Conservation (phyloP, 2,888 invertebrate species). For the Clivina fossor region DNA sequence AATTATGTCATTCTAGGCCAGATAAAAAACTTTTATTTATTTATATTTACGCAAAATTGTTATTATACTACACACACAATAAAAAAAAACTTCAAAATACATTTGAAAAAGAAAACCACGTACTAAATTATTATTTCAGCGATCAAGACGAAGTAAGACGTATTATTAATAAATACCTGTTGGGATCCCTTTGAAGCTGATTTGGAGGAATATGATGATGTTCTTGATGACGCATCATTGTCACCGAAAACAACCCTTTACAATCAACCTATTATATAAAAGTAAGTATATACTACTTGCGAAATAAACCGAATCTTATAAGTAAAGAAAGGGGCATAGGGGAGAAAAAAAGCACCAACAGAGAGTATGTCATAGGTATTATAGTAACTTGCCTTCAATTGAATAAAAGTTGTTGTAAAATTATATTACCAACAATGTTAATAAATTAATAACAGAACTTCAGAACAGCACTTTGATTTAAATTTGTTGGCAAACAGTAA, state of each 20-base stretch:
- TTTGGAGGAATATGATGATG: constrained; percentile 69
- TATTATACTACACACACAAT: too few relatives aligned
- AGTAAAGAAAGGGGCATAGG: constrained; percentile 6
- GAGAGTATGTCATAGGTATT: not conserved
- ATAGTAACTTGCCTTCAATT: constrained; percentile 24
- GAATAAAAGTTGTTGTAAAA: constrained; percentile 17
- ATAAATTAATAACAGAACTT: constrained; percentile 44
- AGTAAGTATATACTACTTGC: not conserved
- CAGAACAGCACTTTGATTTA: constrained; percentile 58
- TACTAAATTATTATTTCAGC: too few relatives aligned
- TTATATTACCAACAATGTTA: constrained; percentile 29
- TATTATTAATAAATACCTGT: constrained; percentile 49
- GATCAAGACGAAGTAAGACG: too few relatives aligned
- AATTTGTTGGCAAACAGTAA: constrained; percentile 75
- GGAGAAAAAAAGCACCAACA: not conserved
- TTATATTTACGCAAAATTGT: too few relatives aligned
- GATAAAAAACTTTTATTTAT: too few relatives aligned
- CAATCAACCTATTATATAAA: constrained; percentile 8
- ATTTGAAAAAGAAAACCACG: too few relatives aligned
- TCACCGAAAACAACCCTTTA: constrained; percentile 28
- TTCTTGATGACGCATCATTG: constrained; percentile 55
- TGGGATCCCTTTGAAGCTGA: constrained; percentile 65
- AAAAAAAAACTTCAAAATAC: too few relatives aligned
- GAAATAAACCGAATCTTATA: constrained; percentile 33
- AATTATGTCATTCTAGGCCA: too few relatives aligned